Percentiles rank a stretch among this genome's conserved stretches.
phyloP scores from a whole-genome alignment of 2,888 invertebrate species.

The Leuctra nigra region DNA sequence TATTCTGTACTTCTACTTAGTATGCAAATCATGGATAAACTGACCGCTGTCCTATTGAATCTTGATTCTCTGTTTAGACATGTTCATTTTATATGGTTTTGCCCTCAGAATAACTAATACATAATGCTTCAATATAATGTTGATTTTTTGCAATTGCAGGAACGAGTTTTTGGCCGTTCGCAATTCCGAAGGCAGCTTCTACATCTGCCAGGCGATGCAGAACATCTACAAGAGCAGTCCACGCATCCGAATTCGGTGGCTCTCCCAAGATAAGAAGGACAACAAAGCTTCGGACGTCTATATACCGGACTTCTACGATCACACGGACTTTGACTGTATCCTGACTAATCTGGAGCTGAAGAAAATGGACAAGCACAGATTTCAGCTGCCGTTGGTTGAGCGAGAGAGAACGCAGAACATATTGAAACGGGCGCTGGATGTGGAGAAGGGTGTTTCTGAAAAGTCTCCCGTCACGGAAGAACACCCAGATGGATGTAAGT shows the following conservation, averaged over 20 bases:
- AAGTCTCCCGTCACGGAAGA: constrained; percentile 65
- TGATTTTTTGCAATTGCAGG: too few species aligned
- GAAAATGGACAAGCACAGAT: constrained; percentile 64
- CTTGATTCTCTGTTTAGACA: too few species aligned
- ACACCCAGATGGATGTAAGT: constrained; percentile 79
- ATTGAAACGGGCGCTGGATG: constrained; percentile 72
- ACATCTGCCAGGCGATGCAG: constrained; percentile 83
- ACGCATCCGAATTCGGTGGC: constrained; percentile 84
- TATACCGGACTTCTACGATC: constrained; percentile 85
- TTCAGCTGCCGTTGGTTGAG: constrained; percentile 65
- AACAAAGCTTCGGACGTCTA: constrained; percentile 60
- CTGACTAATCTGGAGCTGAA: constrained; percentile 74
- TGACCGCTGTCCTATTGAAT: too few species aligned
- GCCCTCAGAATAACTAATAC: too few species aligned
- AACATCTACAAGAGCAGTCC: constrained; percentile 82
- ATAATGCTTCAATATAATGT: too few species aligned
- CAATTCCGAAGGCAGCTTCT: constrained; percentile 82
- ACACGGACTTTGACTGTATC: constrained; percentile 83
- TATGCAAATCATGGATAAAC: too few species aligned
- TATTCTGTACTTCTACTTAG: too few species aligned
- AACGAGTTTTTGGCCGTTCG: constrained; percentile 88
- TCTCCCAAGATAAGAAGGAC: constrained; percentile 62
- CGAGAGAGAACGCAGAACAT: constrained; percentile 73
- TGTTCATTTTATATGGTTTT: constrained; percentile 23
- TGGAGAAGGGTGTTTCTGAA: constrained; percentile 65